Percentiles rank a stretch among this genome's conserved stretches.
These are phyloP conservation scores for Drosophila maculinotata DNA, from an alignment of 2,888 invertebrate species.

Conservation along the genomic window DNA sequence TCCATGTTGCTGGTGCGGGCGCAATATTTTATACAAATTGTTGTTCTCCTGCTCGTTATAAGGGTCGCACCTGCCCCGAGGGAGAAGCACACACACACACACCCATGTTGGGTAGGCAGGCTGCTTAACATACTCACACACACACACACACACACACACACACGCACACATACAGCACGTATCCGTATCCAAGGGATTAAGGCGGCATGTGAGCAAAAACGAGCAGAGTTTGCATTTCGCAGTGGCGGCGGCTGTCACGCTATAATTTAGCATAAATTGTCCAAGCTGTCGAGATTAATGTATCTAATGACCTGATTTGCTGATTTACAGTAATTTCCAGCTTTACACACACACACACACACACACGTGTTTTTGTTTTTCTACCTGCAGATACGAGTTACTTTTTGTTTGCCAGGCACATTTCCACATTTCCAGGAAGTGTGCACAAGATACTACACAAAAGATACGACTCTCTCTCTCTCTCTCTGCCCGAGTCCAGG, in stretches of 20 bases:
- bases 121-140: slow-evolving; percentile 4
- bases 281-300: slow-evolving; percentile 81
- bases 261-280: slow-evolving; percentile 80
- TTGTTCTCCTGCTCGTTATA: slow-evolving; percentile 62
- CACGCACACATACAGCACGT: slow-evolving; percentile 20
- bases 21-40: slow-evolving; percentile 76
- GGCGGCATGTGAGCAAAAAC: slow-evolving; percentile 36
- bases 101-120: background rate
- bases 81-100: slow-evolving; percentile 12
- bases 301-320: slow-evolving; percentile 82
- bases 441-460: slow-evolving; percentile 63
- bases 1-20: slow-evolving; percentile 61
- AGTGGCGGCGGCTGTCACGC: slow-evolving; percentile 52
- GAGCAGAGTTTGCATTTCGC: slow-evolving; percentile 46
- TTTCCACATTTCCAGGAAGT: slow-evolving; percentile 76
- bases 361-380: slow-evolving; percentile 19
- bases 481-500: slow-evolving; percentile 19
- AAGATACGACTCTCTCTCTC: slow-evolving; percentile 52
- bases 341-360: slow-evolving; percentile 42
- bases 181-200: slow-evolving; percentile 61
- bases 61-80: slow-evolving; percentile 69
- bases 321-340: slow-evolving; percentile 81
- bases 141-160: slow-evolving; percentile 17
- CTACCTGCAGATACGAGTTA: slow-evolving; percentile 62
- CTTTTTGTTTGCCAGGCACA: slow-evolving; percentile 56